Base-by-base conservation (phyloP, 2,888 invertebrate genomes). In the Patella pellucida region DNA sequence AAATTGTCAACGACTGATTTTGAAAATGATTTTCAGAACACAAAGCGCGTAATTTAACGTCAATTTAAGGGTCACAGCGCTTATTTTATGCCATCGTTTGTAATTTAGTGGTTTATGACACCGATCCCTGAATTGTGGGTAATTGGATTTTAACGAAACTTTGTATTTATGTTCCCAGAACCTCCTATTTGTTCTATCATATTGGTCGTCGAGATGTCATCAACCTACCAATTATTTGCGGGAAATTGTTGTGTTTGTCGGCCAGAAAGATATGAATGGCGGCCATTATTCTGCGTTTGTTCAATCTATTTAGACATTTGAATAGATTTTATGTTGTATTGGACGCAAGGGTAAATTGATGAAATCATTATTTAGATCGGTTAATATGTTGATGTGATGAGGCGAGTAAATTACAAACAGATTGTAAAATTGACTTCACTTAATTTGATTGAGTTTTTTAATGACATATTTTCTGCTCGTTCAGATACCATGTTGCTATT, bases 21-120 rank as follows among this genome's bases (percentile, higher is more conserved):
- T 62, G 62, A 62, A 62, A 62, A 62, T 23, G 62, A 62, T 23
- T 62, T 19, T 11, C 11, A 62, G 19, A 23, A 62, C 62, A 62
- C 62, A 62, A 62, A 62, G 62, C 19, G 19, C 14, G 23, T 62
- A 62, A 62, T 62, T 62, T 12, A 62, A 62, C 62, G 62, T 19
- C 62, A 62, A 62, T 62, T 62, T 62, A 62, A 62, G 62, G 62
- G 62, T 62, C 62, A 62, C 19, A 23, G 62, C 62, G 62, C 62
- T 62, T 23, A 62, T 62, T 62, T 62, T 62, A 62, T 62, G 19
- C 62, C 19, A 23, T 62, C 23, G 62, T 62, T 62, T 62, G 19
- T 62, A 62, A 62, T 62, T 62, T 23, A 19, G 62, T 62, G 62
- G 62, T 62, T 62, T 62, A 62, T 62, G 62, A 62, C 62, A 62